Evolutionary conservation across 2,888 invertebrate genomes (phyloP).

Genomic region (Drosophila borealis): DNA sequence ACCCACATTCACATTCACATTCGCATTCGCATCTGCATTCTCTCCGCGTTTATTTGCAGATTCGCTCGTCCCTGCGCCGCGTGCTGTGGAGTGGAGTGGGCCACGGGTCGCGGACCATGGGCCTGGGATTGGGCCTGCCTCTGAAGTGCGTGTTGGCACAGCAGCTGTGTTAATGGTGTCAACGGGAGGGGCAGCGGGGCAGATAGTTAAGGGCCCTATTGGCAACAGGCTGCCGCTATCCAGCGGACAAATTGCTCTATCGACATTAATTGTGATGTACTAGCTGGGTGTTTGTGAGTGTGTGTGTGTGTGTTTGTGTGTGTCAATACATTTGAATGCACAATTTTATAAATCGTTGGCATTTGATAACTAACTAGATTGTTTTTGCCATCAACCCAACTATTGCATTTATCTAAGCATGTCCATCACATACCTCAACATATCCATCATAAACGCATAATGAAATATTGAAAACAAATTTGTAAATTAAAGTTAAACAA

Average conservation of each 20-base stretch:
- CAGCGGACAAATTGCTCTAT: conserved; percentile 24
- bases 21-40: conserved; percentile 31
- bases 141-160: conserved; percentile 41
- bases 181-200: conserved; percentile 16
- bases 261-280: conserved; percentile 12
- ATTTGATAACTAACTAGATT: too few relatives aligned
- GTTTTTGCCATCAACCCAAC: too few relatives aligned
- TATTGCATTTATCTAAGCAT: too few relatives aligned
- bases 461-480: too few relatives aligned
- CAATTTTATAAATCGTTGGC: too few relatives aligned
- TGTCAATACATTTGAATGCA: background rate
- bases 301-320: conserved; percentile 1
- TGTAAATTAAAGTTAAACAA: too few relatives aligned
- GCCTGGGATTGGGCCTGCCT: background rate
- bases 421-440: too few relatives aligned
- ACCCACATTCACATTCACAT: conserved; percentile 4
- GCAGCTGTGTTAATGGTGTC: conserved; percentile 51
- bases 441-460: too few relatives aligned
- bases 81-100: conserved; percentile 12
- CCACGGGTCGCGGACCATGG: background rate
- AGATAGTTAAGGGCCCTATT: conserved; percentile 19
- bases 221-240: conserved; percentile 36
- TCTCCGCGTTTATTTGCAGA: conserved; percentile 48
- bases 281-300: background rate
- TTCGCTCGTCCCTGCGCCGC: conserved; percentile 30